Evolutionary conservation across 2,797 vertebrate genomes (phyloP).

Genomic region (Decapterus maruadsi): DNA sequence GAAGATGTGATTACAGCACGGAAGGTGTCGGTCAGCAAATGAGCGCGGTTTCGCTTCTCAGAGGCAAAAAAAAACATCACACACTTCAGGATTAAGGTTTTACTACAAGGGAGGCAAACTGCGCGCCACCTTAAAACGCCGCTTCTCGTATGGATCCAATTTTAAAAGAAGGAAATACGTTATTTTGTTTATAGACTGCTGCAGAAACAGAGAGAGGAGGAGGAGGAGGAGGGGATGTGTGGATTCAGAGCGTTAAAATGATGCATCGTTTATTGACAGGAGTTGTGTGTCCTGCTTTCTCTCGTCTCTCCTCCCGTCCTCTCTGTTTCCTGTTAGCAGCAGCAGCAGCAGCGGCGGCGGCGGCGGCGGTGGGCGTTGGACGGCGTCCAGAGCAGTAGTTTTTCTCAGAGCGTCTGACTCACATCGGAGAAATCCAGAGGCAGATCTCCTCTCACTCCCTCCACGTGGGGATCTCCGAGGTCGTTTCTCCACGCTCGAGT

Average conservation of each 20-base stretch:
- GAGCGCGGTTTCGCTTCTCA: slow-evolving; percentile 18
- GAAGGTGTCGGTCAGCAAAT: slow-evolving; percentile 42
- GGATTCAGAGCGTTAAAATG: slow-evolving; percentile 10
- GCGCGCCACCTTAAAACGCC: not conserved
- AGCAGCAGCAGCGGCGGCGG: not conserved
- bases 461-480: slow-evolving; percentile 39
- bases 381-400: slow-evolving; percentile 47
- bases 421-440: slow-evolving; percentile 21
- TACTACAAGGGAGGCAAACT: slow-evolving; percentile 6
- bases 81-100: slow-evolving; percentile 50
- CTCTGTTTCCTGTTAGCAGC: slow-evolving; percentile 44
- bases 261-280: slow-evolving; percentile 19
- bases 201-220: too few relatives aligned
- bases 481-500: slow-evolving; percentile 34
- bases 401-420: slow-evolving; percentile 39
- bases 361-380: slow-evolving; percentile 31
- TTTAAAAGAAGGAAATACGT: slow-evolving; percentile 23
- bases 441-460: slow-evolving; percentile 25
- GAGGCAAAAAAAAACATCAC: slow-evolving; percentile 19
- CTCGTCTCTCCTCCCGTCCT: slow-evolving; percentile 15
- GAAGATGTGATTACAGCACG: slow-evolving; percentile 48
- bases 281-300: not conserved
- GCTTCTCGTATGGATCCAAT: not conserved
- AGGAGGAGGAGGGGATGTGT: not conserved
- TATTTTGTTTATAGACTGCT: slow-evolving; percentile 25